These are phyloP conservation scores for Steinernema hermaphroditum DNA, from an alignment of 2,888 invertebrate species.

Conservation along the genomic window DNA sequence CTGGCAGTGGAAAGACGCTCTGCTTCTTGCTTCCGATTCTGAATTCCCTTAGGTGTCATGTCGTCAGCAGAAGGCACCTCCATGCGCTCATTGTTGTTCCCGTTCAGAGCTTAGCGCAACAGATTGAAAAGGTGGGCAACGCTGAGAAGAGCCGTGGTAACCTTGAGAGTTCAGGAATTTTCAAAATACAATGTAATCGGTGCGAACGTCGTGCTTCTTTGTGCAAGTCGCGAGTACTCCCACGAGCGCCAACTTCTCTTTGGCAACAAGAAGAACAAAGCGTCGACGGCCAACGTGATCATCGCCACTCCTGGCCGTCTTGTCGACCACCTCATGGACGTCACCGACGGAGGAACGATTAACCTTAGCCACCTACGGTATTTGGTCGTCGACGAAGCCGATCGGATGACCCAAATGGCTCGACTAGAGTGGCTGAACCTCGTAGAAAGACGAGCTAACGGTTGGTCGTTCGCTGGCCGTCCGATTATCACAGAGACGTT, in stretches of 20 bases:
- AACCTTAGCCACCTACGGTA: constrained; percentile 74
- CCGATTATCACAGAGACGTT: too few relatives aligned
- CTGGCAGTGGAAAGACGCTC: constrained; percentile 89
- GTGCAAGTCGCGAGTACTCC: constrained; percentile 42
- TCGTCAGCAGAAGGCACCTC: constrained; percentile 67
- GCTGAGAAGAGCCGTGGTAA: background rate
- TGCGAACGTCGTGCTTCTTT: constrained; percentile 45
- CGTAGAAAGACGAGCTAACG: constrained; percentile 72
- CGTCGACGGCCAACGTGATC: constrained; percentile 75
- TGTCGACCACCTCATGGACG: constrained; percentile 85
- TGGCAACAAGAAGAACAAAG: constrained; percentile 30
- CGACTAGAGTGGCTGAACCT: constrained; percentile 88
- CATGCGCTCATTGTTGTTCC: constrained; percentile 88
- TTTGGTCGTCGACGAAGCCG: constrained; percentile 90
- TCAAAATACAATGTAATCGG: constrained; percentile 45
- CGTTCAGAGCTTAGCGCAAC: constrained; percentile 85
- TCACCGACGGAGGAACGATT: constrained; percentile 67
- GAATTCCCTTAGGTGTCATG: constrained; percentile 71
- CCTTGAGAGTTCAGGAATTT: too few relatives aligned
- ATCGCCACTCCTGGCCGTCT: constrained; percentile 90
- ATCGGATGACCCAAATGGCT: constrained; percentile 86
- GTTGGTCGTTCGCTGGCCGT: too few relatives aligned
- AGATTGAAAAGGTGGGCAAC: constrained; percentile 78
- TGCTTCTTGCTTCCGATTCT: constrained; percentile 89
- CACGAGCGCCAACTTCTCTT: constrained; percentile 43